A percentile compares a stretch with the other conserved stretches of the same genome.
These are phyloP conservation scores for Orchesella cincta DNA, from an alignment of 1,140 invertebrate species.

Conservation along the genomic window DNA sequence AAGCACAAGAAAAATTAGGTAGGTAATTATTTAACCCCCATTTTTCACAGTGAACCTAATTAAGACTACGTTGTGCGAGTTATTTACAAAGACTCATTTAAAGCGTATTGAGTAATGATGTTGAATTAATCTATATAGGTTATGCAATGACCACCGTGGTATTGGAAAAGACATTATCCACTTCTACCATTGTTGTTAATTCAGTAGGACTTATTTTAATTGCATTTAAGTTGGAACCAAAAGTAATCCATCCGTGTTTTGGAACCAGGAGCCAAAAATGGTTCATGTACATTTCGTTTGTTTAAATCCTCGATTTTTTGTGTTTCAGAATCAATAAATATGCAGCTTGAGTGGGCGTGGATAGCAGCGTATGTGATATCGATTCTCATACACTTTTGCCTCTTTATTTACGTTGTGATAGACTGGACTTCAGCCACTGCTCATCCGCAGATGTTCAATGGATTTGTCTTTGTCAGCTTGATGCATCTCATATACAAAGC, in stretches of 20 bases:
- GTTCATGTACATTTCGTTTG: no score
- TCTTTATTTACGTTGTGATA: slow-evolving; percentile 33
- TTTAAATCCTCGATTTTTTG: no score
- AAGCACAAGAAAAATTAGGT: slow-evolving; percentile 1
- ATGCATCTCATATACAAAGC: slow-evolving; percentile 30
- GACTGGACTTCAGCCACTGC: slow-evolving; percentile 18
- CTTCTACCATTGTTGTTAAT: not conserved
- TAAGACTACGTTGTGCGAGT: no score
- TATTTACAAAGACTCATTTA: no score
- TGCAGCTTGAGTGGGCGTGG: no score
- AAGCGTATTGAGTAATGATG: no score
- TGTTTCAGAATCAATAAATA: no score
- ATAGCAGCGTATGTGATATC: slow-evolving; percentile 29
- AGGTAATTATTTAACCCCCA: no score
- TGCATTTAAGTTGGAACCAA: not conserved
- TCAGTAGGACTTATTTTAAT: slow-evolving; percentile 22
- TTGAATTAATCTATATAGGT: not conserved
- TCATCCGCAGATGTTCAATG: slow-evolving; percentile 32
- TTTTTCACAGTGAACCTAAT: no score
- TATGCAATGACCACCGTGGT: not conserved
- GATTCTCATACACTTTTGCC: slow-evolving; percentile 23
- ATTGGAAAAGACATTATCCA: slow-evolving; percentile 15
- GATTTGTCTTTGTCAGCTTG: slow-evolving; percentile 25
- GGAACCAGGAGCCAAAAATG: no score
- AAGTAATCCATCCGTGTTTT: no score